phyloP scores from a whole-genome alignment of 2,113 vertebrate species.

The Chionomys nivalis region DNA sequence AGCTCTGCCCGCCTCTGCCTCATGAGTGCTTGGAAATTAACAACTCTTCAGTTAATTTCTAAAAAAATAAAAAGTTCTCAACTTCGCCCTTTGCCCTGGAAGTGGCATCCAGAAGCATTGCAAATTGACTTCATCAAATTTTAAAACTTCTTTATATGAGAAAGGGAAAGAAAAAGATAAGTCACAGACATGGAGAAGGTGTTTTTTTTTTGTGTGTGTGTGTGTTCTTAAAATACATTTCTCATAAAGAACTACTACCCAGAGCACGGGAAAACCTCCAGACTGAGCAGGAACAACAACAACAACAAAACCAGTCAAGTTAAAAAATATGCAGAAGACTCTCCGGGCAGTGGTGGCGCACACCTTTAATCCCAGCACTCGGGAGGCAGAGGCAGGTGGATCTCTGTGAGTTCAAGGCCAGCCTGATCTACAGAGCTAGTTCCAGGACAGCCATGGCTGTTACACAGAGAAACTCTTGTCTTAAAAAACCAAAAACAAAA shows the following conservation, averaged over 20 bases:
- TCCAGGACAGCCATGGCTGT: no score
- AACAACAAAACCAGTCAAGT: background rate
- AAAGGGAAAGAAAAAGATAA: conserved; percentile 17
- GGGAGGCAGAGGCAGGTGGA: no score
- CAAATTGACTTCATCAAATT: background rate
- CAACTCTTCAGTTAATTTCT: background rate
- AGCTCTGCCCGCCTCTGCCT: no score
- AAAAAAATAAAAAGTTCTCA: background rate
- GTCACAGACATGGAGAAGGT: background rate
- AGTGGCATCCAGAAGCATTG: background rate
- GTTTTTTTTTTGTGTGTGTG: no score
- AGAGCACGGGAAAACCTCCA: background rate
- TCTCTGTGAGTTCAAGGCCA: no score
- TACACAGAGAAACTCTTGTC: no score
- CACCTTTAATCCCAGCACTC: no score
- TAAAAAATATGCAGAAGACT: background rate
- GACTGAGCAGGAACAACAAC: background rate
- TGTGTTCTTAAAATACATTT: background rate
- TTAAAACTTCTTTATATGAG: background rate
- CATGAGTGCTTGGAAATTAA: no score
- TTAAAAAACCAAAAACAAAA: no score
- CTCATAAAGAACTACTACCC: background rate
- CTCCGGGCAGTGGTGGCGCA: no score
- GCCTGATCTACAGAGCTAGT: no score
- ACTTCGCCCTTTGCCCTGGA: background rate